Conservation (phyloP, 2,797 vertebrate species). For the Loris lydekkerianus region DNA sequence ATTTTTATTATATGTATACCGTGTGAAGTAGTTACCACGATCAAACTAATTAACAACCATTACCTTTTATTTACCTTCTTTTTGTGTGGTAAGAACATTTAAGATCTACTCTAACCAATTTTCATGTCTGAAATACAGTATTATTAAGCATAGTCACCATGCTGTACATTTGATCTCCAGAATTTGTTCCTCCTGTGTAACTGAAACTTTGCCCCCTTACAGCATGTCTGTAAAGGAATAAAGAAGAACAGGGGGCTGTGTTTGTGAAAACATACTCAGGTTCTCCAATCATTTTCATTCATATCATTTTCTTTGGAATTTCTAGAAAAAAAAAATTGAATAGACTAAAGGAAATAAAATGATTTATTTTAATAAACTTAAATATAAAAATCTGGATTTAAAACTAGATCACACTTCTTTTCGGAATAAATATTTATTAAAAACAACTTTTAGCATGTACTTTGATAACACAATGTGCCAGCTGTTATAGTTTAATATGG, state of each 20-base stretch:
- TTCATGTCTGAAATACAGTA: neutral
- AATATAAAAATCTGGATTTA: constrained; percentile 36
- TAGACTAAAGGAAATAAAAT: constrained; percentile 11
- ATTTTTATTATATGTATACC: neutral
- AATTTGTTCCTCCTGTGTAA: neutral
- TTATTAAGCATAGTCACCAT: neutral
- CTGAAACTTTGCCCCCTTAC: neutral
- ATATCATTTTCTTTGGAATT: constrained; percentile 7
- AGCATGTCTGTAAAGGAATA: neutral
- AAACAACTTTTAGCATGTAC: neutral
- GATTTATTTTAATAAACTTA: constrained; percentile 57
- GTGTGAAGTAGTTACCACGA: constrained; percentile 12
- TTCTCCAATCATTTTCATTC: constrained; percentile 38
- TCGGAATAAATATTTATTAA: constrained; percentile 58
- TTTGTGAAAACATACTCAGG: neutral
- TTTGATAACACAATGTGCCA: constrained; percentile 7
- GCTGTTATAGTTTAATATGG: neutral
- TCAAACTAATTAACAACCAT: neutral
- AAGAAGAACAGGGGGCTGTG: neutral
- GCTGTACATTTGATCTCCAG: neutral
- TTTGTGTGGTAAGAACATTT: neutral
- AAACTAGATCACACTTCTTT: constrained; percentile 21
- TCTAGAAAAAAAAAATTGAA: constrained; percentile 17
- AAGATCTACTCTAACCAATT: neutral
- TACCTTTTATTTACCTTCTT: neutral